A percentile compares a stretch with the other conserved stretches of the same genome.
phyloP scores from a whole-genome alignment of 2,113 vertebrate genomes.

The Anseranas semipalmata region DNA sequence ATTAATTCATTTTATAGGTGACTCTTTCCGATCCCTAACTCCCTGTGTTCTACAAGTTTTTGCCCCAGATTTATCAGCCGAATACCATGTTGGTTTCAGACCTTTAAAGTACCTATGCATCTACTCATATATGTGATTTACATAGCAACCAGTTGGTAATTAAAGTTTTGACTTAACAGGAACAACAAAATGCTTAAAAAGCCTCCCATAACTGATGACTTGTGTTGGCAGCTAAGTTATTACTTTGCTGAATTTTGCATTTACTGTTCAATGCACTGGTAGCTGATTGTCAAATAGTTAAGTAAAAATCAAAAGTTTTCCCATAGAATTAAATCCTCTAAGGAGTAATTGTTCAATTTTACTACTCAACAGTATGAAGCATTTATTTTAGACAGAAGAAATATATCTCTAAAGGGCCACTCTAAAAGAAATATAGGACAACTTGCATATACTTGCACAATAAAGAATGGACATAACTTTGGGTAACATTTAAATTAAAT shows the following conservation, averaged over 20 bases:
- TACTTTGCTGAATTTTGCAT: not conserved
- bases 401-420: not conserved
- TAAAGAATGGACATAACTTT: not conserved
- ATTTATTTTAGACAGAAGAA: not conserved
- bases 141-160: not conserved
- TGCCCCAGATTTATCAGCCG: not conserved
- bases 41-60: not conserved
- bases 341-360: not conserved
- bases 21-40: not conserved
- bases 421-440: not conserved
- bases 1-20: not conserved
- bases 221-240: not conserved
- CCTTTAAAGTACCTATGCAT: not conserved
- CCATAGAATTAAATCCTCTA: not conserved
- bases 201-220: not conserved
- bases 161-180: not conserved
- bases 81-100: not conserved
- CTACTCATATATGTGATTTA: not conserved
- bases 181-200: not conserved
- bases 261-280: not conserved
- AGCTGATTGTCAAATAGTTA: not conserved
- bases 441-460: not conserved
- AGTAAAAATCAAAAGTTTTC: not conserved
- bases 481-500: not conserved
- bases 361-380: not conserved